phyloP scores from a whole-genome alignment of 35 echinoderm and acorn worm species.

The Heliocidaris tuberculata region DNA sequence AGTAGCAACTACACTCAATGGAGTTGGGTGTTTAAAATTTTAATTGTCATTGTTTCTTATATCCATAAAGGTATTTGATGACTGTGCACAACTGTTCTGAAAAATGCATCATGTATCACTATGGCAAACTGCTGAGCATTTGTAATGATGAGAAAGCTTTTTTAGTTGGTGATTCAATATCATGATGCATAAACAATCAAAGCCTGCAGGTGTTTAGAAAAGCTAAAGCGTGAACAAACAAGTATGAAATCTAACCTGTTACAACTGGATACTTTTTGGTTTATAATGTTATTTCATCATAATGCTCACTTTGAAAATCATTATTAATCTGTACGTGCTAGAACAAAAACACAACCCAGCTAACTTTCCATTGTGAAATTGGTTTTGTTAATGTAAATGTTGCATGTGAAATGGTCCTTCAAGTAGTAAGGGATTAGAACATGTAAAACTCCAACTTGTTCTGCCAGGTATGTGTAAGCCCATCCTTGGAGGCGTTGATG shows the following conservation, averaged over 20 bases:
- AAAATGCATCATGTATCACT: not conserved
- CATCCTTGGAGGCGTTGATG: not conserved
- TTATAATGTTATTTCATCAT: too few relatives aligned
- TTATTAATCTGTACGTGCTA: too few relatives aligned
- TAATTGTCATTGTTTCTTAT: not conserved
- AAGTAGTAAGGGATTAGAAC: not conserved
- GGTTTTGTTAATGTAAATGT: not conserved
- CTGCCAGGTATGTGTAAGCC: constrained; percentile 2
- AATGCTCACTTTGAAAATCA: too few relatives aligned
- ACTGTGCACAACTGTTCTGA: not conserved
- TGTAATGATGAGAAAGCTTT: constrained; percentile 1
- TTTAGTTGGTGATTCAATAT: not conserved
- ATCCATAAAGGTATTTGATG: not conserved
- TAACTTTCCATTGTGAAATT: not conserved
- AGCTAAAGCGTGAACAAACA: not conserved
- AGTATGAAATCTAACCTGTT: not conserved
- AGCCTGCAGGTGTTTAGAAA: not conserved
- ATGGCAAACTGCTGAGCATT: not conserved
- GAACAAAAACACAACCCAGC: too few relatives aligned
- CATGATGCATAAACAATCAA: not conserved
- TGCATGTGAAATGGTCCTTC: not conserved
- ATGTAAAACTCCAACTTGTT: not conserved
- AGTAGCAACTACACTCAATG: not conserved
- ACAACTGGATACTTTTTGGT: too few relatives aligned
- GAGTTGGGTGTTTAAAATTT: not conserved